Conservation (phyloP, 2,113 vertebrate species). For the Agapornis roseicollis region DNA sequence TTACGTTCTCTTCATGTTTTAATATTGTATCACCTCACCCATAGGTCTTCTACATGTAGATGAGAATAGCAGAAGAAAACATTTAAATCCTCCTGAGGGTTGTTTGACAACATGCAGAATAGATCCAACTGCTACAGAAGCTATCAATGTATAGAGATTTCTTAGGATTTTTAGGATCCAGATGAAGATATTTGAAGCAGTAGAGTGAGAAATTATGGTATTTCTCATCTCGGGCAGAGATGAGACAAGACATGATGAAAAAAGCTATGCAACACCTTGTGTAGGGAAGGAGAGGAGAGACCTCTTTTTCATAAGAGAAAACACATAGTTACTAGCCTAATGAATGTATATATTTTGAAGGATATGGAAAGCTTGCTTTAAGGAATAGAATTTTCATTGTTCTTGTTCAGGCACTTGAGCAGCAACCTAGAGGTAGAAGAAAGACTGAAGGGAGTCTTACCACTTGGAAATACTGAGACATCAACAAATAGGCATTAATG, state of each 20-base stretch:
- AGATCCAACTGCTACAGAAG: background rate
- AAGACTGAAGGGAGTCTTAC: background rate
- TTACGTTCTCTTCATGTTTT: background rate
- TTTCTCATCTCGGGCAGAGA: background rate
- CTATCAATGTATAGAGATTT: background rate
- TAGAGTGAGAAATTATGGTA: background rate
- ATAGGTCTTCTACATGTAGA: background rate
- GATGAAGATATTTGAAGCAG: background rate
- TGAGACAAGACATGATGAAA: background rate
- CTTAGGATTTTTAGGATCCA: background rate
- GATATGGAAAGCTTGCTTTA: background rate
- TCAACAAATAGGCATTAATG: background rate
- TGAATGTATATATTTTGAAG: background rate
- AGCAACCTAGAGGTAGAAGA: background rate
- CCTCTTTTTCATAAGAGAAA: background rate
- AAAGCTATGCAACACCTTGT: background rate
- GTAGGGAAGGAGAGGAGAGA: background rate
- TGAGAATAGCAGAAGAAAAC: background rate
- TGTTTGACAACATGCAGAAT: fast-evolving
- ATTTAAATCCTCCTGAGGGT: background rate
- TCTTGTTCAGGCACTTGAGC: background rate
- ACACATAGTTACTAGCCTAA: background rate
- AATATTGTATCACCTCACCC: background rate
- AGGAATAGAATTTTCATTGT: background rate
- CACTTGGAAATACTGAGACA: background rate